These are phyloP conservation scores for Nothoprocta perdicaria DNA, from an alignment of 2,113 vertebrate genomes.

Conservation along the genomic window DNA sequence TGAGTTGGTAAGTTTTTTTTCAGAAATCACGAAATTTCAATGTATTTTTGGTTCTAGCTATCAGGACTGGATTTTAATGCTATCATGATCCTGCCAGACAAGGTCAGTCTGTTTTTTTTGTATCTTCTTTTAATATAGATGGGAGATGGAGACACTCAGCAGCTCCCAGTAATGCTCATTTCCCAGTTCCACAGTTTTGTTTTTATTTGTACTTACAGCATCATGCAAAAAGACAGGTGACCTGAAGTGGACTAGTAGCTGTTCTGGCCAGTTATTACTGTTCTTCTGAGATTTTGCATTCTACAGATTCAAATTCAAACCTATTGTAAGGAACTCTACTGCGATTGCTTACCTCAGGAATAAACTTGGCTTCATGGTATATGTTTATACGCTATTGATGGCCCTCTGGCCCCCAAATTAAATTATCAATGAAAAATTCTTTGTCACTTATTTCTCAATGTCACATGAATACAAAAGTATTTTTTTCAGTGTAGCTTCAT, in stretches of 20 bases:
- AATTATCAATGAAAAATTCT: constrained; percentile 63
- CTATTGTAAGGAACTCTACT: not conserved
- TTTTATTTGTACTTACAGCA: not conserved
- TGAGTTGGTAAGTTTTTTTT: not conserved
- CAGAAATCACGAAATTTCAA: not conserved
- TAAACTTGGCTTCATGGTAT: constrained; percentile 27
- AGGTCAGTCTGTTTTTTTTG: not conserved
- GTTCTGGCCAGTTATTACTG: not conserved
- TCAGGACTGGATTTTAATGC: not conserved
- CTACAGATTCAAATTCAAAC: not conserved
- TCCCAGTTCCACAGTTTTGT: not conserved
- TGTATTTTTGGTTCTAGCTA: not conserved
- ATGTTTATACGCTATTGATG: constrained; percentile 42
- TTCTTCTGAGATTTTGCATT: not conserved
- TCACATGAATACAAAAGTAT: constrained; percentile 58
- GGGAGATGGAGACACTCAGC: not conserved
- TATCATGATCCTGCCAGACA: not conserved
- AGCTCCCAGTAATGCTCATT: not conserved
- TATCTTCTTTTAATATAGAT: not conserved
- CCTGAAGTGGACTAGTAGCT: not conserved
- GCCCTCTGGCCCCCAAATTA: constrained; percentile 50
- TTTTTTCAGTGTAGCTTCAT: constrained; percentile 42
- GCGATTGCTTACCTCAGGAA: constrained; percentile 48
- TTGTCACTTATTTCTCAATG: constrained; percentile 64
- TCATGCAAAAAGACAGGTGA: not conserved